Conservation (phyloP, 2,113 vertebrate species). For the Pedetes capensis region DNA sequence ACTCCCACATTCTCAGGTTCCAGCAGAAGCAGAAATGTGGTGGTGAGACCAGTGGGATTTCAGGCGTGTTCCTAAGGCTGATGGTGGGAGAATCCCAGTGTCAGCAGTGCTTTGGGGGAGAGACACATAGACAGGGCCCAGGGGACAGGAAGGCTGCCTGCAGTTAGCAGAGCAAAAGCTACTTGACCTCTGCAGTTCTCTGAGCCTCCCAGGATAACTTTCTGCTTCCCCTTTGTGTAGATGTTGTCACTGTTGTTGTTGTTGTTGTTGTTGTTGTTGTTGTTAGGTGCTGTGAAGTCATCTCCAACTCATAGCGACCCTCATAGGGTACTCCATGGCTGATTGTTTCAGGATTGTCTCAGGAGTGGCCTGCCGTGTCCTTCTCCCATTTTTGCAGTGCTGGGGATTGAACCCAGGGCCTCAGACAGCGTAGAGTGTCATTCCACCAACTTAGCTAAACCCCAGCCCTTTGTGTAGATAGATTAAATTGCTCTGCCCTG, state of each 20-base stretch:
- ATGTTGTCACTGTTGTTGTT: too few relatives aligned
- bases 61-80: background rate
- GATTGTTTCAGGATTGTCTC: too few relatives aligned
- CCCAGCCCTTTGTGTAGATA: background rate
- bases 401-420: too few relatives aligned
- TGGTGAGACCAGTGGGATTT: background rate
- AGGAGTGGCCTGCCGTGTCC: too few relatives aligned
- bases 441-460: too few relatives aligned
- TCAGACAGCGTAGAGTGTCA: too few relatives aligned
- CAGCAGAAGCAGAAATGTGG: background rate
- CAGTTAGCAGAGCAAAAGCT: accelerated
- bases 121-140: accelerated
- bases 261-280: too few relatives aligned
- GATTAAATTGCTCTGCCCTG: background rate
- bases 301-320: too few relatives aligned
- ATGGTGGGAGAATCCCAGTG: background rate
- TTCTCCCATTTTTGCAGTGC: too few relatives aligned
- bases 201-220: background rate
- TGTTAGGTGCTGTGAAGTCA: too few relatives aligned
- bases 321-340: too few relatives aligned
- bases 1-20: background rate
- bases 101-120: background rate
- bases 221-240: too few relatives aligned
- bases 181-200: background rate
- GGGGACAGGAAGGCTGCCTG: background rate